Base-by-base conservation (phyloP, 2,113 vertebrate genomes). In the Crotophaga sulcirostris region DNA sequence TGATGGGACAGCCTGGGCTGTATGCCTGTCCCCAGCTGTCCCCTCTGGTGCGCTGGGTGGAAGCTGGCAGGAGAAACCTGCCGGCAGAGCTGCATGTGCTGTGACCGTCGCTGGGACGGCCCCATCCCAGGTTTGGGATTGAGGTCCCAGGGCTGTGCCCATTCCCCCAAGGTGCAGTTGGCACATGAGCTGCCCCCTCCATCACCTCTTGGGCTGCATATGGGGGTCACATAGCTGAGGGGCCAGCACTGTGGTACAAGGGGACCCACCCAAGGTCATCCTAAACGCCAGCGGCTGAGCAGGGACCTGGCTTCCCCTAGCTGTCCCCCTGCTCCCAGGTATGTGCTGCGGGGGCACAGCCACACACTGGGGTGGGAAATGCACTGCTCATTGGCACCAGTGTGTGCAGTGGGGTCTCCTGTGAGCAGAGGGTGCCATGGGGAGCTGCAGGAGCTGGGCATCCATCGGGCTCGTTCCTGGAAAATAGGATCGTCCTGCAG, bases 361-460 rank as follows among this genome's bases (percentile, higher is more conserved):
- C 44, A 68, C 19, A 13, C 2, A 2, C 23, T 1, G 5, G 33
- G 31, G 29, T 63, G 49, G 29, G 56, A 63, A 45, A 54, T 45
- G 28, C 0, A 5, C n/a, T 33, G 26, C 42, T 8, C 28, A n/a
- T 10, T 9, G 2, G 20, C 25, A 54, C 47, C 5, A 2, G 67
- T 1, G 0, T 2, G 1, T 0, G 2, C 28, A 45, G 21, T 0
- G 3, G 33, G n/a, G 45, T 62, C 3, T 36, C 8, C 42, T 10
- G 10, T 4, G 26, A 40, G 24, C 33, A 25, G 36, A 17, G 36
- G 15, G 38, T 6, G 19, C 10, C 28, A 25, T 5, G 5, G 60
- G 59, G 38, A 58, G 7, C 16, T 14, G 58, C 12, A 2, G 42
- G 58, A 89, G 34, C 33, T 2, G 10, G 4, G 33, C 1, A 2